Conservation (phyloP, 2,113 vertebrate species). For the Camarhynchus parvulus region DNA sequence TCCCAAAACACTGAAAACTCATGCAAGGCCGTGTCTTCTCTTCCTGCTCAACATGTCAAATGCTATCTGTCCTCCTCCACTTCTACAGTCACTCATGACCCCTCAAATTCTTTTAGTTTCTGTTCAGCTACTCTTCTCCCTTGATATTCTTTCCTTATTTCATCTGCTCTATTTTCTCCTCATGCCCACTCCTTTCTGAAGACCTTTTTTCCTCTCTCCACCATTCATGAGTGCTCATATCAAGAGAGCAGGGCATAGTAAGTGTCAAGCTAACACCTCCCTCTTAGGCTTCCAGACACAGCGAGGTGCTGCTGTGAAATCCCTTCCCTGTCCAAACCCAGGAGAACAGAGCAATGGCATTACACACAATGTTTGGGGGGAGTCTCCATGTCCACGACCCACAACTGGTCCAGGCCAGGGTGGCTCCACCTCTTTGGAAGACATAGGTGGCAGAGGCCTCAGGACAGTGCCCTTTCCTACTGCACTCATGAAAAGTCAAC, state of each 20-base stretch:
- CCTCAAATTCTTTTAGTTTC: not conserved
- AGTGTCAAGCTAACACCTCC: not conserved
- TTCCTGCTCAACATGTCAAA: not conserved
- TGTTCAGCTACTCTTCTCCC: not conserved
- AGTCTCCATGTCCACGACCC: not conserved
- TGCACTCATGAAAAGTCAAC: not conserved
- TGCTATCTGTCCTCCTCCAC: not conserved
- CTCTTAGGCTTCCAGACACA: not conserved
- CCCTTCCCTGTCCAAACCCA: not conserved
- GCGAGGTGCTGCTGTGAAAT: not conserved
- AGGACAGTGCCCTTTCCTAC: not conserved
- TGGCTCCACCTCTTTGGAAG: not conserved
- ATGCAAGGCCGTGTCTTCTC: not conserved
- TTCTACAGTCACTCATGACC: not conserved
- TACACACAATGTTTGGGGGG: not conserved
- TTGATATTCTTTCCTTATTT: not conserved
- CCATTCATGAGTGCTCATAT: accelerated
- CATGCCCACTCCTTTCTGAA: not conserved
- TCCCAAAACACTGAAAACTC: not conserved
- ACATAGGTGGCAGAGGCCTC: not conserved
- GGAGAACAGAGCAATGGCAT: not conserved
- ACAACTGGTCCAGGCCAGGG: not conserved
- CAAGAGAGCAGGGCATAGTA: not conserved
- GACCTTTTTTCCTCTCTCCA: not conserved
- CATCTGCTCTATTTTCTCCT: not conserved